phyloP scores from a whole-genome alignment of 2,797 vertebrate species.

The Anolis apletophallus region DNA sequence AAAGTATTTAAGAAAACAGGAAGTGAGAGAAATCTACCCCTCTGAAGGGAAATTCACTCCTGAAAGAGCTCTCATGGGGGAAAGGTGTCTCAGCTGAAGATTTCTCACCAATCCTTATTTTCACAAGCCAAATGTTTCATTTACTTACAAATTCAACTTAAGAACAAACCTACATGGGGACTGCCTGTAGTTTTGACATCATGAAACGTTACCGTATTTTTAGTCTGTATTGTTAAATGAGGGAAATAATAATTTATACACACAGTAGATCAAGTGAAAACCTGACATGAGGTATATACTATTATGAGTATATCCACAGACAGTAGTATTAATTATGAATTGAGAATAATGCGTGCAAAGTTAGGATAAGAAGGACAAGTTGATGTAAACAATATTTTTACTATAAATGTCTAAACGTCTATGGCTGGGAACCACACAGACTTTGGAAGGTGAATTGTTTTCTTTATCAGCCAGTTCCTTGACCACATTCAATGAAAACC shows the following conservation, averaged over 20 bases:
- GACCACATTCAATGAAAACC: slow-evolving; percentile 4
- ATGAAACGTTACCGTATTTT: background rate
- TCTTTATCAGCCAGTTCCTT: slow-evolving; percentile 1
- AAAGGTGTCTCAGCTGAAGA: too few species aligned
- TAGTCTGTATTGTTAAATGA: background rate
- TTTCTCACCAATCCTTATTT: too few species aligned
- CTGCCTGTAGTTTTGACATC: background rate
- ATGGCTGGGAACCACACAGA: slow-evolving; percentile 9
- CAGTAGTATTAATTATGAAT: background rate
- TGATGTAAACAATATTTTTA: background rate
- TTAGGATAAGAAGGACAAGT: background rate
- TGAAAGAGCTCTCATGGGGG: too few species aligned
- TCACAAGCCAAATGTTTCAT: too few species aligned
- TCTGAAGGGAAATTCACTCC: too few species aligned
- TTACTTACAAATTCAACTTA: too few species aligned
- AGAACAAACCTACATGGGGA: too few species aligned
- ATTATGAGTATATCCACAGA: background rate
- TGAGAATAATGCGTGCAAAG: background rate
- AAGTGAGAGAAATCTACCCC: too few species aligned
- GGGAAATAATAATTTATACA: background rate
- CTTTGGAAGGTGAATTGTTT: slow-evolving; percentile 18
- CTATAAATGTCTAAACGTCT: slow-evolving; percentile 12
- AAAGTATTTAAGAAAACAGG: too few species aligned
- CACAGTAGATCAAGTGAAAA: slow-evolving; percentile 1
- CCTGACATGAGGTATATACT: background rate